Base-by-base conservation (phyloP, 2,888 invertebrate genomes). In the Melolontha melolontha region DNA sequence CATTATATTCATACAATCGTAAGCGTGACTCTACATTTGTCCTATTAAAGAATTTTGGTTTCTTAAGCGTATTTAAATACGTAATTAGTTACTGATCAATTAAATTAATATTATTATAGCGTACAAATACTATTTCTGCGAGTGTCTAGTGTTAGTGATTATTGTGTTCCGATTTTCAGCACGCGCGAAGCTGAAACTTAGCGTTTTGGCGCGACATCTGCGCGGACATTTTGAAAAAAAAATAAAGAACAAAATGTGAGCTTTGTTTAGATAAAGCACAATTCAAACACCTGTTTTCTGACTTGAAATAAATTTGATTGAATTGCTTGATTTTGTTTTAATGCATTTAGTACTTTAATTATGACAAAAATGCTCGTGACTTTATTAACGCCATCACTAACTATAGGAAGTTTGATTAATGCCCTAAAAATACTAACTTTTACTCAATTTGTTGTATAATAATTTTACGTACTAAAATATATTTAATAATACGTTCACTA, bases 1-100 rank as follows among this genome's bases (percentile, higher is more conserved):
- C 77, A 75, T 68, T 68, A 70, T 64, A 57, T 69, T 71, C 73
- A 69, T 71, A 74, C 72, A 55, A 42, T 42, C 54, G 40, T 54
- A 40, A 40, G 54, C 40, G 59, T 52, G 51, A 27, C 64, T 34
- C 51, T 51, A 51, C 27, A 64, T 51, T 64, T 16, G 42, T 51
- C 40, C 12, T 47, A 62, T 52, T 59, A 34, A 59, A 44, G 14
- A 44, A 8, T 44, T 57, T 54, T 16, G 54, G 14, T 51, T 50
- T 64, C 16, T 34, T 51, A 41, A 22, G 22, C 42, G 41, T 11
- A 59, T 29, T 39, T 39, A 42, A 29, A n/a, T 8, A 17, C 7
- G 7, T 10, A 51, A 64, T 51, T n/a, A 40, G 5, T 22, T 64
- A 39, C 27, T 8, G 41, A 64, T 64, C 39, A 64, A 64, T 64